Evolutionary conservation across 2,797 vertebrate genomes (phyloP), one percentile per base, ranked within the genome.

Genomic region (Pygocentrus nattereri): DNA sequence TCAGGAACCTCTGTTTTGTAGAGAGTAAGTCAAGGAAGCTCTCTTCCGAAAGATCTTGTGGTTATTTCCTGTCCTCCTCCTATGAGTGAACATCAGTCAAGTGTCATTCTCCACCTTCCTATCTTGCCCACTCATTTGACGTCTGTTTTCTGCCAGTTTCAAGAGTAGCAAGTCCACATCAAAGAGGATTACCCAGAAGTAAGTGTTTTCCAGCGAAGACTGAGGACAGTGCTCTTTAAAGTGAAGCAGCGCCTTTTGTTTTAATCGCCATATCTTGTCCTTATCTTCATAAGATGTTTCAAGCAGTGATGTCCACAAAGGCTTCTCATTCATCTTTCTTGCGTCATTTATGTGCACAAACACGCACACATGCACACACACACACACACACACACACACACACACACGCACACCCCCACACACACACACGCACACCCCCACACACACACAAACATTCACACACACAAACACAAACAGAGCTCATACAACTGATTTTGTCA

Each of bases 401-500:
- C 18, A 54, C 5, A 41, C 25, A 23, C 27, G 61, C 70, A 62
- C 75, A 62, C 56, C n/a, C n/a, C n/a, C n/a, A 67, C 58, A 65
- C 80, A 72, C 80, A 79, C 27, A 77, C 21, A 56, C 38, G n/a
- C n/a, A n/a, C n/a, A n/a, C n/a, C n/a, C n/a, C n/a, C 13, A 38
- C 27, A 7, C n/a, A 49, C 38, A 21, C 56, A 23, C 18, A 54
- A 5, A 41, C 25, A 23, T 27, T 61, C 70, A 62, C 75, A 62
- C 56, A 67, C 58, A 65, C 80, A 72, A 80, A 79, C 27, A 77
- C 21, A 56, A n/a, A n/a, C 38, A 61, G 13, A 16, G 59, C 88
- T 91, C 90, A 89, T 90, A 88, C 80, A 65, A 83, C 56, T 84
- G 73, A 89, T 90, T 90, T 79, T 85, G 87, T 90, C 85, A 78